A percentile compares a stretch with the other conserved stretches of the same genome.
Evolutionary conservation across 2,113 vertebrate species (phyloP).

Genomic region (Otis tarda): DNA sequence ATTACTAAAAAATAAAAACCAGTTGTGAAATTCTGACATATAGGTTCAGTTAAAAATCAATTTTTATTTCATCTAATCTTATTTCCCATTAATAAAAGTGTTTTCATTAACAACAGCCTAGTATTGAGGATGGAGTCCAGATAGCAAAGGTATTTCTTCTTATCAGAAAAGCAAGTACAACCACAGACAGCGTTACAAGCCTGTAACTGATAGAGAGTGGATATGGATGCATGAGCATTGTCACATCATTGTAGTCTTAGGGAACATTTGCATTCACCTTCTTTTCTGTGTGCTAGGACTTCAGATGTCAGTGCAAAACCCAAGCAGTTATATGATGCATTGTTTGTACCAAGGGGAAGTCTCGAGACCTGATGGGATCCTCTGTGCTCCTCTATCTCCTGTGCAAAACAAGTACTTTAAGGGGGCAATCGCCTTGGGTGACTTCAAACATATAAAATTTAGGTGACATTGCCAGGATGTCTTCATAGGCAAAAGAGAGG

Average conservation of each 20-base stretch:
- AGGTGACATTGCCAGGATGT: not conserved
- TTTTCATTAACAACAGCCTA: not conserved
- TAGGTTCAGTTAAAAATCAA: not conserved
- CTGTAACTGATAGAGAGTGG: not conserved
- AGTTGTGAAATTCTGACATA: not conserved
- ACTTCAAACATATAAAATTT: not conserved
- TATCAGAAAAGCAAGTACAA: not conserved
- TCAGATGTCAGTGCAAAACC: not conserved
- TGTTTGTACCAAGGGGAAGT: fast-evolving
- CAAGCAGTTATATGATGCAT: not conserved
- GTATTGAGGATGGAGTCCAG: not conserved
- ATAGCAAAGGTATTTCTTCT: not conserved
- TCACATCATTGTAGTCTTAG: not conserved
- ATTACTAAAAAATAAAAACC: not conserved
- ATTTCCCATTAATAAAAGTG: not conserved
- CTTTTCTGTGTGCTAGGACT: not conserved
- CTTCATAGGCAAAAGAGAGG: not conserved
- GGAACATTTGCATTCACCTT: not conserved
- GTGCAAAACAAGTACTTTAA: not conserved
- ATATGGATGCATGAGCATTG: not conserved
- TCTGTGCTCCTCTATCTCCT: fast-evolving
- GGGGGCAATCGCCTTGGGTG: not conserved
- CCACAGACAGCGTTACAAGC: not conserved
- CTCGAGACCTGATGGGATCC: fast-evolving
- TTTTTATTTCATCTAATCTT: not conserved